Evolutionary conservation across 2,797 vertebrate species (phyloP), one percentile per base, ranked within the genome.

Genomic region (Gymnodraco acuticeps): DNA sequence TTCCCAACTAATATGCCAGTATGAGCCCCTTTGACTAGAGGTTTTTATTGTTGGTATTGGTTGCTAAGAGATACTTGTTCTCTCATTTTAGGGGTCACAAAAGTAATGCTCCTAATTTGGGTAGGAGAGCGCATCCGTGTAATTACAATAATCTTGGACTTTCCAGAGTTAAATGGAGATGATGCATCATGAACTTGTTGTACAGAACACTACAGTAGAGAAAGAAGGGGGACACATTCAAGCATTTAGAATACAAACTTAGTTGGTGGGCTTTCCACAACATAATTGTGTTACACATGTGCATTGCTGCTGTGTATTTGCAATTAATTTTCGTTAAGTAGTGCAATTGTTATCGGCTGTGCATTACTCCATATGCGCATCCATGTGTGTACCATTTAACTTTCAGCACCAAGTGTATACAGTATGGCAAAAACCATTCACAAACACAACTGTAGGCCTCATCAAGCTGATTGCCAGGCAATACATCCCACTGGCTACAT

Each of bases 81-180:
- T 84, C 88, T 88, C 83, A 88, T 86, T 91, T 91, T 70, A 78
- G 75, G 83, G 84, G 88, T 92, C 87, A 87, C 80, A 86, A 89
- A 90, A 81, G 70, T 80, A 90, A 87, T 84, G 79, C 75, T 75
- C 73, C 78, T 87, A 83, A 91, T 94, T 93, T 92, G 48, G 75
- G 66, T 78, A 69, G 83, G 75, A 77, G 80, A 87, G 78, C 58
- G 41, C 73, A 88, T 85, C 82, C 84, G 81, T 90, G 75, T 92
- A 93, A 92, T 93, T 91, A 92, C 83, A 89, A 91, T 89, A 90
- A 89, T 89, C 79, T 78, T 75, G 52, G 75, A 69, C 75, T 88
- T 89, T 76, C 62, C 76, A 67, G 66, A 77, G 79, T 65, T 75
- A 78, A 87, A 79, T 75, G 64, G 71, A 77, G 74, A 84, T 78